phyloP scores from a whole-genome alignment of 2,113 vertebrate genomes.

The Rhadina sibilatrix region DNA sequence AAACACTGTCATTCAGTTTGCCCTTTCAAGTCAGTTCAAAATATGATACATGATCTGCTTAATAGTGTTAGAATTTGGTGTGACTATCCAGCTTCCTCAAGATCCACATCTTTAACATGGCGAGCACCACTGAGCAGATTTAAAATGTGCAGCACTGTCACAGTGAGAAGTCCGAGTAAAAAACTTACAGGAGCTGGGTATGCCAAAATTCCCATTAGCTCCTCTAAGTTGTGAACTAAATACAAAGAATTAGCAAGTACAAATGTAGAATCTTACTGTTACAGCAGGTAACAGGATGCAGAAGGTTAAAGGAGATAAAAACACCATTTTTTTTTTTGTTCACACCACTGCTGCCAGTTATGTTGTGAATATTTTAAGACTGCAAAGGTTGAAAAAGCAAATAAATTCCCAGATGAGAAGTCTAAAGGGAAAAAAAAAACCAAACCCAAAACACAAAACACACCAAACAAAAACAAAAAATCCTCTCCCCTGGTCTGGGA shows the following conservation, averaged over 20 bases:
- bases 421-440: neutral
- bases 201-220: neutral
- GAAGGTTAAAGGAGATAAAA: neutral
- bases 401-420: neutral
- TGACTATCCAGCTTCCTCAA: neutral
- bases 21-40: conserved; percentile 15
- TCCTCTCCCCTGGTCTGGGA: neutral
- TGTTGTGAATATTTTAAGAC: neutral
- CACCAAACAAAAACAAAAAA: neutral
- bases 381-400: neutral
- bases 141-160: neutral
- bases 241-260: neutral
- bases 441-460: too few species aligned
- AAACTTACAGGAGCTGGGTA: neutral
- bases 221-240: neutral
- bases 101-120: neutral
- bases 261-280: neutral
- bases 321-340: neutral
- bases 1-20: neutral
- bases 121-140: neutral
- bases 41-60: neutral
- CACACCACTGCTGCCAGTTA: neutral
- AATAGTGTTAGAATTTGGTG: conserved; percentile 3
- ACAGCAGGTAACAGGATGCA: neutral
- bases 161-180: neutral